A percentile compares a stretch with the other conserved stretches of the same genome.
Conservation (phyloP, 2,888 invertebrate genomes). For the Nysson spinosus region DNA sequence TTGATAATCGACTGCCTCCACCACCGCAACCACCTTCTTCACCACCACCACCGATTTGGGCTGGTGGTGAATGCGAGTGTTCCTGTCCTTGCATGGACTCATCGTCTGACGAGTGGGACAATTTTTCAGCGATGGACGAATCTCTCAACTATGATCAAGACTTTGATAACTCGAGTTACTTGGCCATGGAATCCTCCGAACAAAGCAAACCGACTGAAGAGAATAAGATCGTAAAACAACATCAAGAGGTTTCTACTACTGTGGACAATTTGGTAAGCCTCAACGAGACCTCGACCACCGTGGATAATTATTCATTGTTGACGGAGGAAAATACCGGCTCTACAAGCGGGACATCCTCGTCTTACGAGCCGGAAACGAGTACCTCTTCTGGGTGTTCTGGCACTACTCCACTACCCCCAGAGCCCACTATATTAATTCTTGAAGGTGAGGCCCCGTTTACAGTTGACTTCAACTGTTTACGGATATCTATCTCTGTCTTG, state of each 20-base stretch:
- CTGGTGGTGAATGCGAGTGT: slow-evolving; percentile 86
- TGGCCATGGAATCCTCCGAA: slow-evolving; percentile 12
- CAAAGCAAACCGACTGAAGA: background rate
- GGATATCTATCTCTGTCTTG: background rate
- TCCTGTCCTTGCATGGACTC: slow-evolving; percentile 84
- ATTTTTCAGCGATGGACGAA: slow-evolving; percentile 58
- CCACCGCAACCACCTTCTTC: slow-evolving; percentile 72
- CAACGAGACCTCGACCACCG: slow-evolving; percentile 43
- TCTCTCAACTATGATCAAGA: slow-evolving; percentile 25
- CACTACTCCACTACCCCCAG: slow-evolving; percentile 80
- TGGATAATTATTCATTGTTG: slow-evolving; percentile 37
- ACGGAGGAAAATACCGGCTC: slow-evolving; percentile 34
- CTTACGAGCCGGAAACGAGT: slow-evolving; percentile 58
- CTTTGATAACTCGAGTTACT: slow-evolving; percentile 16
- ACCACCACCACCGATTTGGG: slow-evolving; percentile 76
- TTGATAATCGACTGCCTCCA: slow-evolving; percentile 66
- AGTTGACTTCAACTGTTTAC: slow-evolving; percentile 16
- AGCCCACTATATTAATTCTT: slow-evolving; percentile 88
- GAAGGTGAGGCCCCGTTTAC: slow-evolving; percentile 84
- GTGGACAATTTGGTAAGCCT: slow-evolving; percentile 41
- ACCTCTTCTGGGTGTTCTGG: slow-evolving; percentile 71
- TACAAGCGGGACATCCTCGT: slow-evolving; percentile 52
- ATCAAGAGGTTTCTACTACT: slow-evolving; percentile 2
- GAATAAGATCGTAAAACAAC: background rate
- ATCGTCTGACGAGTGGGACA: slow-evolving; percentile 70